phyloP scores from a whole-genome alignment of 2,113 vertebrate species.

The Calypte anna region DNA sequence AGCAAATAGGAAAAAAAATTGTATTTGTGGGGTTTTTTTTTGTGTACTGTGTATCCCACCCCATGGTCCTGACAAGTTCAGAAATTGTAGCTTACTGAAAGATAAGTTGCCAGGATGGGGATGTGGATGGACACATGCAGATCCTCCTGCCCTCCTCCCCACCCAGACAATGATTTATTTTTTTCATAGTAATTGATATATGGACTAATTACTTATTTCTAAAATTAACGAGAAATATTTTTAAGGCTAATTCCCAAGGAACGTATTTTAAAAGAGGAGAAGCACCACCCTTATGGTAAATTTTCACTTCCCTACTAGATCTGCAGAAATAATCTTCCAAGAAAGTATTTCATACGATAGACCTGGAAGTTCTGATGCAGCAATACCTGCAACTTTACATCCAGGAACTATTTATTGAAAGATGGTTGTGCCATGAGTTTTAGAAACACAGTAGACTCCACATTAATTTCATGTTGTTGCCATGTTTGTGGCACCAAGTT shows the following conservation, averaged over 20 bases:
- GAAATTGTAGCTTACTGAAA: not conserved
- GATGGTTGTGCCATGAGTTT: not conserved
- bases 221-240: not conserved
- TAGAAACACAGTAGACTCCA: not conserved
- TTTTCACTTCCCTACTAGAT: not conserved
- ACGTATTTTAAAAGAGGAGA: not conserved
- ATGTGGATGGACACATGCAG: not conserved
- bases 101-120: not conserved
- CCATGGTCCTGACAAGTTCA: not conserved
- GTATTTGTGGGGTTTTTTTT: not conserved
- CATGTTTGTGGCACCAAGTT: not conserved
- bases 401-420: not conserved
- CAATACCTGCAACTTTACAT: not conserved
- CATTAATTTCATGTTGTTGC: not conserved
- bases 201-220: not conserved
- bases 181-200: not conserved
- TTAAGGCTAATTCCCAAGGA: not conserved
- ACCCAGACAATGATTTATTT: not conserved
- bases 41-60: not conserved
- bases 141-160: not conserved
- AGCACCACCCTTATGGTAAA: not conserved
- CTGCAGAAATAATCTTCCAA: not conserved
- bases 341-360: fast-evolving
- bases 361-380: not conserved
- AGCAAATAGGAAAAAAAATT: not conserved